Evolutionary conservation across 1,140 invertebrate genomes (phyloP), one percentile per base, ranked within the genome.

Genomic region (Sweltsa coloradensis): DNA sequence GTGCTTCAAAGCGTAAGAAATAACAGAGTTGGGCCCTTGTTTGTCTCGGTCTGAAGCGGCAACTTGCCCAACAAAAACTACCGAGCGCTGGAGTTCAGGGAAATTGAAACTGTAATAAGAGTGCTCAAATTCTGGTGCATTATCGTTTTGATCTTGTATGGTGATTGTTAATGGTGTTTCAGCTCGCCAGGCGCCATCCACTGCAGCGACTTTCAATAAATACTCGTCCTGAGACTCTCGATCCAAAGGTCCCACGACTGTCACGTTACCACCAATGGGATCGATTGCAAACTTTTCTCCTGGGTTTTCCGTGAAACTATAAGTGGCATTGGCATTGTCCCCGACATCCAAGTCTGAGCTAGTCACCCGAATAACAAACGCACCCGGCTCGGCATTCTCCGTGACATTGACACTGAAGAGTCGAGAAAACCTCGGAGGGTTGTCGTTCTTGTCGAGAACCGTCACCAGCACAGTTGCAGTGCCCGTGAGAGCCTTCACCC

Each of bases 131-230:
- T 89, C 83, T 0, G 92, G 92, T 0, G 88, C 78, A 62, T 94
- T 94, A 60, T 96, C 92, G 64, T 96, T 96, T 54, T 91, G 85
- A 68, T 96, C 92, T 64, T 93, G 88, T 45, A 96, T 88, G 2
- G 88, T 90, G 19, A 96, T 89, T 1, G 89, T 92, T 0, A 95
- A 62, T 0, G 88, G 81, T 1, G 90, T 94, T 64, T 89, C 87
- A 1, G 84, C 75, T 50, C 79, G 72, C 90, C 90, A 94, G 4
- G 89, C 85, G 0, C 88, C 88, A 65, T 95, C 90, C 1, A 81
- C 81, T 2, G 85, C 89, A 1, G 79, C 75, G 4, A 93, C 85
- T 67, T 90, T 91, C 0, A 94, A 60, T 21, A 90, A 67, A 65
- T 93, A 94, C 61, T 94, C 89, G 57, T 94, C 89, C 61, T 89